Percentiles rank a stretch among this genome's conserved stretches.
Evolutionary conservation across 2,113 vertebrate species (phyloP).

Genomic region (Scolopax mira): DNA sequence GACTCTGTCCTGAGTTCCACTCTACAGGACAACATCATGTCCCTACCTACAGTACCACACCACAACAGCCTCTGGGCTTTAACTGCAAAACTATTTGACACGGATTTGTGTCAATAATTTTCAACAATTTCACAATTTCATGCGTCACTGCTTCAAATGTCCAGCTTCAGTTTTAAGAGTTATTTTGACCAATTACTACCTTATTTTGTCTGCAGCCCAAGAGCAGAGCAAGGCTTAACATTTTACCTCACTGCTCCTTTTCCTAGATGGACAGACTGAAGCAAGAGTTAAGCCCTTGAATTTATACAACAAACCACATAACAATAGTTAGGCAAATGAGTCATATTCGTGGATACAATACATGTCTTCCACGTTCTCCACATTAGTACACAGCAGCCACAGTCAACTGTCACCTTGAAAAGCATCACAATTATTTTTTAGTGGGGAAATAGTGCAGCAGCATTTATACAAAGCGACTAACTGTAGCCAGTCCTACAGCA

Average conservation of each 20-base stretch:
- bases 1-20: not conserved
- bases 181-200: not conserved
- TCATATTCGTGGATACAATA: not conserved
- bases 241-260: not conserved
- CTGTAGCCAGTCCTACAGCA: not conserved
- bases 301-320: not conserved
- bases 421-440: not conserved
- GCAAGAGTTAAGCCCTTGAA: not conserved
- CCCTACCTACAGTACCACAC: accelerated
- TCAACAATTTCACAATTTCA: not conserved
- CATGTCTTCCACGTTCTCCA: not conserved
- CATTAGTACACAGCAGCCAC: not conserved
- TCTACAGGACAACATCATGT: not conserved
- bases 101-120: not conserved
- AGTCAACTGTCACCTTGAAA: not conserved
- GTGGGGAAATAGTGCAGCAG: not conserved
- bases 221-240: not conserved
- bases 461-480: not conserved
- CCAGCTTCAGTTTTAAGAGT: not conserved
- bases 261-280: not conserved
- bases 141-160: not conserved
- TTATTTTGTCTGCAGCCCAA: not conserved
- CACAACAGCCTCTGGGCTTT: not conserved
- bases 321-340: not conserved
- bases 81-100: not conserved